These are phyloP conservation scores for Antennarius maculatus DNA, from an alignment of 2,797 vertebrate genomes.

Conservation along the genomic window DNA sequence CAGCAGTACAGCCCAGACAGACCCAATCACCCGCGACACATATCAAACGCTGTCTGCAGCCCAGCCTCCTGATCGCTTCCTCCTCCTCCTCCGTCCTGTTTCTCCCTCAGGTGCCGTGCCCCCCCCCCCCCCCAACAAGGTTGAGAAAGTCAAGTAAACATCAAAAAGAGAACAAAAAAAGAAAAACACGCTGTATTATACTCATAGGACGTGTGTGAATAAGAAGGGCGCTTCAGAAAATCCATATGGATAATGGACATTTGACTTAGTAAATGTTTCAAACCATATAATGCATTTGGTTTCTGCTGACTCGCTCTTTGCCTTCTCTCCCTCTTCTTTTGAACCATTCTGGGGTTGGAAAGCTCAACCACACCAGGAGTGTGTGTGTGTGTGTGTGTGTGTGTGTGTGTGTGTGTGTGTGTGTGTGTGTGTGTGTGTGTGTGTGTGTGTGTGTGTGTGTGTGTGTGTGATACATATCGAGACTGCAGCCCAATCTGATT, in stretches of 20 bases:
- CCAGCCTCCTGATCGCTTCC: conserved; percentile 35
- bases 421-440: neutral
- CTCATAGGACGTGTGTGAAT: conserved; percentile 55
- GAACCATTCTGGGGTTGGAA: conserved; percentile 29
- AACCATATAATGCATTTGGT: conserved; percentile 51
- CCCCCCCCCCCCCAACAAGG: conserved; percentile 67
- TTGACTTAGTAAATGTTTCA: conserved; percentile 63
- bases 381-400: neutral
- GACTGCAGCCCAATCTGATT: conserved; percentile 66
- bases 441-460: conserved; percentile 2
- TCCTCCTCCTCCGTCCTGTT: conserved; percentile 26
- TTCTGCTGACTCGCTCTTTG: conserved; percentile 46
- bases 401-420: conserved; percentile 5
- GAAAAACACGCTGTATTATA: conserved; percentile 68
- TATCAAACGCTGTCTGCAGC: conserved; percentile 58
- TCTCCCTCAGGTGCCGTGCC: conserved; percentile 75
- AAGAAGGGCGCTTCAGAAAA: conserved; percentile 57
- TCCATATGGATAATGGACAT: conserved; percentile 52
- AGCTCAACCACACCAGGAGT: conserved; percentile 28
- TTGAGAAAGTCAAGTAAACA: conserved; percentile 62
- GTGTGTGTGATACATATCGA: conserved; percentile 58
- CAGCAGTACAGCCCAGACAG: conserved; percentile 59
- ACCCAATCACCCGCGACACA: conserved; percentile 50
- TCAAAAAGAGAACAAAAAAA: conserved; percentile 34
- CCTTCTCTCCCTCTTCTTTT: conserved; percentile 33